Conservation (phyloP, 2,797 vertebrate species). For the Sparus aurata region DNA sequence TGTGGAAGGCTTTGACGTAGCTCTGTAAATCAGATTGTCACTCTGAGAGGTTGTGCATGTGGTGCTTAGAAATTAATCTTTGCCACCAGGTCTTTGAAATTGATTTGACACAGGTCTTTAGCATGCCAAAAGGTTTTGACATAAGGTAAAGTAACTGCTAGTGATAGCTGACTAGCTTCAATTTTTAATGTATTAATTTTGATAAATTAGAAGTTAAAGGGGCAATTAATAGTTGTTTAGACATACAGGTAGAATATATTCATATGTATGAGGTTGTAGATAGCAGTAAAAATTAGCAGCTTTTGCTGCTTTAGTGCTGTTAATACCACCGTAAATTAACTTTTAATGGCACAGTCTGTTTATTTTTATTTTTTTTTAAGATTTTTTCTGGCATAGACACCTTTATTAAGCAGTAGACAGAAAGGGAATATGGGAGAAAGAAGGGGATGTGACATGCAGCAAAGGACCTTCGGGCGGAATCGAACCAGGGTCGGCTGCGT, state of each 20-base stretch:
- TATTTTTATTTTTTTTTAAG: too few species aligned
- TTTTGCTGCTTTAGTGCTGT: not conserved
- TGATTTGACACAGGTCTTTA: constrained; percentile 6
- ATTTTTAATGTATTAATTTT: not conserved
- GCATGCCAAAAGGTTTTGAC: not conserved
- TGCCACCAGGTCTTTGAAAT: constrained; percentile 5
- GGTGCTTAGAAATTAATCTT: constrained; percentile 14
- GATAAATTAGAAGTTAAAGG: not conserved
- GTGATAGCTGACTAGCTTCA: not conserved
- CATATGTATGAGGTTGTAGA: too few species aligned
- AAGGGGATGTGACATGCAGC: too few species aligned
- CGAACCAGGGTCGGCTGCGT: too few species aligned
- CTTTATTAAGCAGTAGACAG: too few species aligned
- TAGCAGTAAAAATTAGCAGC: too few species aligned
- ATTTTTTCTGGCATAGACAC: too few species aligned
- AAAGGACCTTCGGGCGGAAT: too few species aligned
- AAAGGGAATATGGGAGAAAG: too few species aligned
- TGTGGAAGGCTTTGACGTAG: constrained; percentile 26
- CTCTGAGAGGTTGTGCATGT: constrained; percentile 11
- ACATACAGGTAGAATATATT: not conserved
- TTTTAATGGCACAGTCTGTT: too few species aligned
- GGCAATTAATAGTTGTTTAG: not conserved
- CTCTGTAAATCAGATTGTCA: constrained; percentile 31
- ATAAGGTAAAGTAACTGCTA: not conserved
- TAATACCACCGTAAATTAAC: not conserved